Evolutionary conservation across 92 coral and sea anemone species (phyloP).

Genomic region (Isaurus tuberculatus): DNA sequence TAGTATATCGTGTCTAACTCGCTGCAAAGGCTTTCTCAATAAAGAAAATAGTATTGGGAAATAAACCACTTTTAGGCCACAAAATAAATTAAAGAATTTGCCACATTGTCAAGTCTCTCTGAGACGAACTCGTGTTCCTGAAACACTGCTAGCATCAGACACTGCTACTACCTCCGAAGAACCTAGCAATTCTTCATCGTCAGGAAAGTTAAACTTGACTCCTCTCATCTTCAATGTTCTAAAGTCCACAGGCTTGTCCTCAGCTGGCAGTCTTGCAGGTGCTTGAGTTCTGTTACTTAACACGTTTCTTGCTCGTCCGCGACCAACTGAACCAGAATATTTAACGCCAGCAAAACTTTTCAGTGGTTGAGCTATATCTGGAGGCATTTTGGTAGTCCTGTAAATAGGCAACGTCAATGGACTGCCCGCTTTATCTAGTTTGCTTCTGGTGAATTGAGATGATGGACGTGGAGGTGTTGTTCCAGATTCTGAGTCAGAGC

Average conservation of each 20-base stretch:
- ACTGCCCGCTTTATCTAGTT: slow-evolving; percentile 4
- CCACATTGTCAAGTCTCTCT: slow-evolving; percentile 51
- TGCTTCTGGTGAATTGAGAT: slow-evolving; percentile 9
- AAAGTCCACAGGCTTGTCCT: slow-evolving; percentile 46
- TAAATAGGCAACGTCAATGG: neutral
- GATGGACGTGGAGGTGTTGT: slow-evolving; percentile 58
- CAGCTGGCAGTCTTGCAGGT: slow-evolving; percentile 75
- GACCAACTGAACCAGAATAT: slow-evolving; percentile 72
- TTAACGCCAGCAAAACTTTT: slow-evolving; percentile 37
- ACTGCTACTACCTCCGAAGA: slow-evolving; percentile 73
- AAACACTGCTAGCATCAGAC: slow-evolving; percentile 51
- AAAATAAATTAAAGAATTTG: neutral
- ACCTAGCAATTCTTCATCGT: slow-evolving; percentile 84
- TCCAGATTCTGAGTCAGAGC: slow-evolving; percentile 81
- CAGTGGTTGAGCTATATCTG: neutral
- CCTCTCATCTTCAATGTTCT: slow-evolving; percentile 29
- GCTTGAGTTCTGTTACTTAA: slow-evolving; percentile 74
- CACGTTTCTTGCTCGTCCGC: slow-evolving; percentile 88
- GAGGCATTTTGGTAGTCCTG: neutral
- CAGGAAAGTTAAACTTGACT: slow-evolving; percentile 64
- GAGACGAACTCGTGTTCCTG: slow-evolving; percentile 86
- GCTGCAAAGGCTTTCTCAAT: no score
- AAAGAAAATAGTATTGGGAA: neutral
- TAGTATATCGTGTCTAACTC: no score
- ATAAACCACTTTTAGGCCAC: slow-evolving; percentile 18